Percentiles rank a stretch among this genome's conserved stretches.
phyloP scores from a whole-genome alignment of 2,888 invertebrate species.

The Agrilus mali region DNA sequence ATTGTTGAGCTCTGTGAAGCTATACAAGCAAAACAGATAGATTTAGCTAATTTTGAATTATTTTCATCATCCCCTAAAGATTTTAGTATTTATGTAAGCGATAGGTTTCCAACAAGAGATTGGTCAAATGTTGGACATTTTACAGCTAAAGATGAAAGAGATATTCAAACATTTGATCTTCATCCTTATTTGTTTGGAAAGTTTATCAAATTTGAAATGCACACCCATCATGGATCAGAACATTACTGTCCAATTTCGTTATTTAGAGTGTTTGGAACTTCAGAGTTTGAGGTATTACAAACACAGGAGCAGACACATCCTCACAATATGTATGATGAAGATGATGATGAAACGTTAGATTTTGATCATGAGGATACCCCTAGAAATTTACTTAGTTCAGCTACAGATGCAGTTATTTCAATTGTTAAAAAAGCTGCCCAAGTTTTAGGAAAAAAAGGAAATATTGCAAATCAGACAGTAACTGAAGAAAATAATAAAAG shows the following conservation, averaged over 20 bases:
- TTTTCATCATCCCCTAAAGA: slow-evolving; percentile 95
- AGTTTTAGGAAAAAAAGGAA: slow-evolving; percentile 61
- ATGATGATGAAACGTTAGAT: slow-evolving; percentile 46
- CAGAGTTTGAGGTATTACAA: slow-evolving; percentile 80
- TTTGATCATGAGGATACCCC: slow-evolving; percentile 41
- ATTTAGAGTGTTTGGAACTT: slow-evolving; percentile 86
- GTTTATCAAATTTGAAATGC: slow-evolving; percentile 80
- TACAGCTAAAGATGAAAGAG: slow-evolving; percentile 73
- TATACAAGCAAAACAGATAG: slow-evolving; percentile 88
- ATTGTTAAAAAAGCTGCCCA: slow-evolving; percentile 87
- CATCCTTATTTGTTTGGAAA: slow-evolving; percentile 75
- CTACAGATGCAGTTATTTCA: slow-evolving; percentile 80
- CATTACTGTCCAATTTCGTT: slow-evolving; percentile 97
- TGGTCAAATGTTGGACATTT: slow-evolving; percentile 86
- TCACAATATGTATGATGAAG: slow-evolving; percentile 50
- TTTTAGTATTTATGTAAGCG: slow-evolving; percentile 76
- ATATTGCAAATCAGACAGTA: slow-evolving; percentile 47
- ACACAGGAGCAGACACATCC: slow-evolving; percentile 62
- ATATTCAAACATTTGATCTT: slow-evolving; percentile 74
- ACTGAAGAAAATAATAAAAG: slow-evolving; percentile 35
- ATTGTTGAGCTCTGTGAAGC: slow-evolving; percentile 97
- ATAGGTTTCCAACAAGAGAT: slow-evolving; percentile 80
- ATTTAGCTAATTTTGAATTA: slow-evolving; percentile 93
- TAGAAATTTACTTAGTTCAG: slow-evolving; percentile 72
- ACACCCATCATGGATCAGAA: slow-evolving; percentile 90